Evolutionary conservation across 2,797 vertebrate species (phyloP).

Genomic region (Cryptoblepharus egeriae): DNA sequence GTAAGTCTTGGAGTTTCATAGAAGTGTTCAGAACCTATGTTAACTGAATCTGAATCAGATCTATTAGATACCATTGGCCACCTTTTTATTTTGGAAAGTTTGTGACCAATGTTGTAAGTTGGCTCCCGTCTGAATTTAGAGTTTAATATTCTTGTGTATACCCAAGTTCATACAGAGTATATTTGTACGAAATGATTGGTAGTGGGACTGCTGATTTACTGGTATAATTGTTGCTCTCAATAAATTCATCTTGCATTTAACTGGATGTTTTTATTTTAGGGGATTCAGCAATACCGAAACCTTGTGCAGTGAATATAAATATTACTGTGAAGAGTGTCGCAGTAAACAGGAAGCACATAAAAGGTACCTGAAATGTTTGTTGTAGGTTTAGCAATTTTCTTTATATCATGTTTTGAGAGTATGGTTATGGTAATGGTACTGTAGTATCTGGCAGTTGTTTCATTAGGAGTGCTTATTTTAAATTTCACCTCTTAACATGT

Average conservation of each 20-base stretch:
- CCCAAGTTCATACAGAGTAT: background rate
- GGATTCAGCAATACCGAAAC: conserved; percentile 88
- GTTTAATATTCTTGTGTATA: background rate
- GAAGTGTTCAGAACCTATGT: background rate
- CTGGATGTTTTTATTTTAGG: conserved; percentile 64
- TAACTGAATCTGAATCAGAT: background rate
- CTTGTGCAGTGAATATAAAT: conserved; percentile 86
- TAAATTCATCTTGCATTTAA: conserved; percentile 10
- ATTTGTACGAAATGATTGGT: background rate
- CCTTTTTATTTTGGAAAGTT: background rate
- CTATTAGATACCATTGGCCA: background rate
- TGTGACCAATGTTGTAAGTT: background rate
- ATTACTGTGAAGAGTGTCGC: conserved; percentile 87
- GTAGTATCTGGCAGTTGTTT: background rate
- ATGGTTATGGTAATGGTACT: background rate
- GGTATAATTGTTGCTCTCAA: background rate
- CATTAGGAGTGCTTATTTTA: background rate
- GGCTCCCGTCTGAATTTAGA: background rate
- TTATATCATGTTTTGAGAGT: background rate
- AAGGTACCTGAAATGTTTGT: conserved; percentile 70
- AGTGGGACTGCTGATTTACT: background rate
- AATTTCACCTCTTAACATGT: background rate
- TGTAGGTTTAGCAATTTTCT: background rate
- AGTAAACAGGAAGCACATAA: conserved; percentile 88
- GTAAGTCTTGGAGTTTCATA: background rate